Conservation (phyloP, 1,140 invertebrate species). For the Drosophila equinoxialis region DNA sequence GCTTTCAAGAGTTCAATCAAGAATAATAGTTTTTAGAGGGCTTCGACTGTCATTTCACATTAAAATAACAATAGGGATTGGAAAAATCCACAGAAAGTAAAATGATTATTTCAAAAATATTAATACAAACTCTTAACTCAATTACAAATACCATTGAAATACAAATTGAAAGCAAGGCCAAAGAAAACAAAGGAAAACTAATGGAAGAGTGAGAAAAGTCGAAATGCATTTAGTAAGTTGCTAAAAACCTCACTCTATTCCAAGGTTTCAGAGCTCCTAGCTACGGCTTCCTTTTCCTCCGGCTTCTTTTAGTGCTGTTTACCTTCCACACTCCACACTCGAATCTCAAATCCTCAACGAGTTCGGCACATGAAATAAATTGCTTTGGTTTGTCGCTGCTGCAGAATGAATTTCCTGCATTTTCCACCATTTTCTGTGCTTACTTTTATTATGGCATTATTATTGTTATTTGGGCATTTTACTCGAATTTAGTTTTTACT, state of each 20-base stretch:
- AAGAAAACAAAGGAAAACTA: conserved; percentile 37
- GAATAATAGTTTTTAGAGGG: too few relatives aligned
- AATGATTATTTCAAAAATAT: conserved; percentile 35
- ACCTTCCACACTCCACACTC: neutral
- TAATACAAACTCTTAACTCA: conserved; percentile 68
- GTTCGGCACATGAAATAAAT: conserved; percentile 38
- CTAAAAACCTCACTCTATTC: conserved; percentile 10
- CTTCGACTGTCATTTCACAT: neutral
- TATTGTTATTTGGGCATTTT: conserved; percentile 54
- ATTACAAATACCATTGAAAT: conserved; percentile 63
- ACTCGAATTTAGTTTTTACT: conserved; percentile 41
- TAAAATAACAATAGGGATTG: neutral
- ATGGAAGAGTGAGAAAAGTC: neutral
- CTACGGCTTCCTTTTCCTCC: neutral
- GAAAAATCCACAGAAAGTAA: conserved; percentile 12
- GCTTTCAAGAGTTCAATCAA: too few relatives aligned
- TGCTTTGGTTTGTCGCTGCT: conserved; percentile 31
- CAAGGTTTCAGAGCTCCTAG: conserved; percentile 1
- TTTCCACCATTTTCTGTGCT: conserved; percentile 29
- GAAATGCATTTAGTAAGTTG: conserved; percentile 33
- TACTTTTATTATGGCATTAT: conserved; percentile 34
- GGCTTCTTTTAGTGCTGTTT: neutral
- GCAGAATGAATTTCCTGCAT: conserved; percentile 64
- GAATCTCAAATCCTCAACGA: conserved; percentile 29
- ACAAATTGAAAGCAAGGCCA: conserved; percentile 40